Conservation (phyloP, 2,888 invertebrate species). For the Leptopilina drosophilae region DNA sequence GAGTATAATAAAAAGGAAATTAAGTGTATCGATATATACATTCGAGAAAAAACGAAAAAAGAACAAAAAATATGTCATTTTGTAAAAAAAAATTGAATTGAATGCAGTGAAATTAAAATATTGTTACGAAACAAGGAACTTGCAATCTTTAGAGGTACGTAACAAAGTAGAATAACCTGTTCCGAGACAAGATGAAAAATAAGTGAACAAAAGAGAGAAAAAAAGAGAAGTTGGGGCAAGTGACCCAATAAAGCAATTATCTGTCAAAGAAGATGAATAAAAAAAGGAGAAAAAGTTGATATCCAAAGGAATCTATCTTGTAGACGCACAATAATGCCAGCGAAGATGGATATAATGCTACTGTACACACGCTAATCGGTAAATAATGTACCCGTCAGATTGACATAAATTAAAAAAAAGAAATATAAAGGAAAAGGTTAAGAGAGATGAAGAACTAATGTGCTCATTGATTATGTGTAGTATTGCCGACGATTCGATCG, state of each 20-base stretch:
- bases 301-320: constrained; percentile 5
- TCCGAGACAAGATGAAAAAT: constrained; percentile 30
- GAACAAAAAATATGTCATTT: background rate
- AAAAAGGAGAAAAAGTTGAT: constrained; percentile 1
- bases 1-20: background rate
- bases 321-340: background rate
- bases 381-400: constrained; percentile 19
- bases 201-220: constrained; percentile 12
- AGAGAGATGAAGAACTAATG: constrained; percentile 45
- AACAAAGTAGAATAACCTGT: constrained; percentile 33
- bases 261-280: constrained; percentile 24
- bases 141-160: constrained; percentile 10
- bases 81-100: background rate
- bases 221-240: constrained; percentile 17
- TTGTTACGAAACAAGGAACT: constrained; percentile 23
- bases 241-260: constrained; percentile 37
- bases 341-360: constrained; percentile 29
- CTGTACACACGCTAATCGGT: constrained; percentile 7
- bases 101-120: constrained; percentile 10
- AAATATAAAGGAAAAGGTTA: constrained; percentile 4
- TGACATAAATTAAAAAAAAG: constrained; percentile 42
- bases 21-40: background rate
- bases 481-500: constrained; percentile 65
- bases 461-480: constrained; percentile 57
- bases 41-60: background rate